phyloP scores from a whole-genome alignment of 2,888 invertebrate species.

The Coenonympha arcania region DNA sequence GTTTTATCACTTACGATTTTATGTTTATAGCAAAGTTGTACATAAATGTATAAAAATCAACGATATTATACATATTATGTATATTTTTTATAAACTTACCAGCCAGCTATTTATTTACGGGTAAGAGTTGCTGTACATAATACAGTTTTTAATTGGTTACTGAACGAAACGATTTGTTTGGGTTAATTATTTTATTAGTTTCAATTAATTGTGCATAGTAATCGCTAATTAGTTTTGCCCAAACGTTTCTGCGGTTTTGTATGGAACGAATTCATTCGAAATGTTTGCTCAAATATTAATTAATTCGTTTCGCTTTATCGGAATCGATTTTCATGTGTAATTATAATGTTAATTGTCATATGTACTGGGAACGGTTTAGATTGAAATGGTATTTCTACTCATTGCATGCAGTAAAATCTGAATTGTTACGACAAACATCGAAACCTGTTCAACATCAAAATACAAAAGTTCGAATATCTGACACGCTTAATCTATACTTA shows the following conservation, averaged over 20 bases:
- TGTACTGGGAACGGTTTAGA: background rate
- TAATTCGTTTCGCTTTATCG: slow-evolving; percentile 18
- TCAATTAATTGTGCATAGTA: slow-evolving; percentile 36
- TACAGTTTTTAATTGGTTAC: slow-evolving; percentile 17
- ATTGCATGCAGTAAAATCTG: background rate
- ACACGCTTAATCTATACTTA: too few relatives aligned
- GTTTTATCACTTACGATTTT: too few relatives aligned
- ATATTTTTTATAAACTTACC: too few relatives aligned
- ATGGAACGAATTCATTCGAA: slow-evolving; percentile 20
- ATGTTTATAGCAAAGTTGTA: too few relatives aligned
- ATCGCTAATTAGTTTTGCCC: slow-evolving; percentile 27
- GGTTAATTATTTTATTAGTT: slow-evolving; percentile 52
- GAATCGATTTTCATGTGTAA: slow-evolving; percentile 1
- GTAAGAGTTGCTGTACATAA: too few relatives aligned
- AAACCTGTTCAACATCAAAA: too few relatives aligned
- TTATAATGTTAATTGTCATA: background rate
- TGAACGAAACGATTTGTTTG: slow-evolving; percentile 53
- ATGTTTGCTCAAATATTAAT: slow-evolving; percentile 20
- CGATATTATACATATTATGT: too few relatives aligned
- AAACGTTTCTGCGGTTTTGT: slow-evolving; percentile 18
- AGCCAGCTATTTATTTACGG: too few relatives aligned
- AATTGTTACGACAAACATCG: too few relatives aligned
- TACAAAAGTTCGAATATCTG: too few relatives aligned
- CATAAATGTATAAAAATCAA: too few relatives aligned
- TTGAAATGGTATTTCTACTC: background rate